Conservation (phyloP, 2,888 invertebrate genomes). For the Bhutanitis thaidina region DNA sequence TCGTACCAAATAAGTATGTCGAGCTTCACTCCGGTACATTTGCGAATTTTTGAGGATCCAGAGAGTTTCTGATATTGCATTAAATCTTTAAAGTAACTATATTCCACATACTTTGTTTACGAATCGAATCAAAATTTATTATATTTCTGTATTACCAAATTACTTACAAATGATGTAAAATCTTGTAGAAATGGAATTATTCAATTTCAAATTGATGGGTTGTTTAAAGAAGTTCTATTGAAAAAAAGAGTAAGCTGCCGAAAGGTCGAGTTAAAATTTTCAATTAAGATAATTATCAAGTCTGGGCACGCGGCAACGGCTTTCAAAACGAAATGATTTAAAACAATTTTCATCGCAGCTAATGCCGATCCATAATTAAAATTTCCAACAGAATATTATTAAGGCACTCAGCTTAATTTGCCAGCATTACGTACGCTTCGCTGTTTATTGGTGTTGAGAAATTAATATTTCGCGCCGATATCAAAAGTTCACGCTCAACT, state of each 20-base stretch:
- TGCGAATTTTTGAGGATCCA: no score
- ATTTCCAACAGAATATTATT: constrained; percentile 66
- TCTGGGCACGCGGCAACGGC: constrained; percentile 21
- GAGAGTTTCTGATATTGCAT: no score
- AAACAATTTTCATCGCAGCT: constrained; percentile 41
- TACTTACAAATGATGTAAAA: no score
- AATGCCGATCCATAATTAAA: constrained; percentile 62
- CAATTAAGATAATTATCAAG: constrained; percentile 24
- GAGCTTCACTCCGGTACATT: no score
- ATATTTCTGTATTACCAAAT: no score
- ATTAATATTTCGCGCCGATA: constrained; percentile 78
- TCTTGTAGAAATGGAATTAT: no score
- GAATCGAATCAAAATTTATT: no score
- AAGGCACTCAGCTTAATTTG: constrained; percentile 74
- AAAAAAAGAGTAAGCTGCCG: constrained; percentile 10
- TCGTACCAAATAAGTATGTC: no score
- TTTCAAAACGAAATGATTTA: constrained; percentile 38
- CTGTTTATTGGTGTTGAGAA: constrained; percentile 72
- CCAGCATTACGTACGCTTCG: constrained; percentile 69
- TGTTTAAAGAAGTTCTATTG: neutral
- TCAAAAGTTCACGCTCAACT: constrained; percentile 78
- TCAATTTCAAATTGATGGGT: constrained; percentile 2
- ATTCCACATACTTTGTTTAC: no score
- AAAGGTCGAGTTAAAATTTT: constrained; percentile 20
- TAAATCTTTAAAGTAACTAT: no score